Evolutionary conservation across 2,797 vertebrate species (phyloP).

Genomic region (Sylvilagus floridanus): DNA sequence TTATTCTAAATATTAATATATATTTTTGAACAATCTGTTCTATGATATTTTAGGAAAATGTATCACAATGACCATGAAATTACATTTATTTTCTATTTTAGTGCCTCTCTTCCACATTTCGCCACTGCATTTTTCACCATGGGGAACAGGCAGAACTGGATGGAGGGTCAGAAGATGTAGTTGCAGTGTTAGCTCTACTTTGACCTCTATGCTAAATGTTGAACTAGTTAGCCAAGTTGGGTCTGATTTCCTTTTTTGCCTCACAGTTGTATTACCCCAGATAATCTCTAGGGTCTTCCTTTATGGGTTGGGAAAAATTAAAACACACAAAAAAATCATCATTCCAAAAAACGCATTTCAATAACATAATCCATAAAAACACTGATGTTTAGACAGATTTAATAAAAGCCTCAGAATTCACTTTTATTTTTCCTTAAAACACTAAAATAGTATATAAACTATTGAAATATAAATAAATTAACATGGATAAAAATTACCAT

Average conservation of each 20-base stretch:
- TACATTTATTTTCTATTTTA: not conserved
- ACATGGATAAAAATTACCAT: not conserved
- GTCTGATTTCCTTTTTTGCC: not conserved
- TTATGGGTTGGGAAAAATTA: not conserved
- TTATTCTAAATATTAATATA: not conserved
- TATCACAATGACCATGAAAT: not conserved
- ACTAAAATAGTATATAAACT: not conserved
- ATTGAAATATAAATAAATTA: slow-evolving; percentile 1
- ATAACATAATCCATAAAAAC: not conserved
- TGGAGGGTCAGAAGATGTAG: not conserved
- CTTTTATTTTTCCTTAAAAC: not conserved
- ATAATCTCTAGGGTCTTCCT: not conserved
- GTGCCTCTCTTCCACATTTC: not conserved
- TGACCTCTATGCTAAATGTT: not conserved
- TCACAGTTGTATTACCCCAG: not conserved
- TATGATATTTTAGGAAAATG: not conserved
- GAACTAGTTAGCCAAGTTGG: not conserved
- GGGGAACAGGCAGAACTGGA: not conserved
- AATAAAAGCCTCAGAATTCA: not conserved
- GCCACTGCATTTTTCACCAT: not conserved
- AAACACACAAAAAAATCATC: not conserved
- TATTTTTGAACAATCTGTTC: not conserved
- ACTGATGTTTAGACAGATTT: not conserved
- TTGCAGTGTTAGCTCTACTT: not conserved
- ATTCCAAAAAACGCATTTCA: not conserved